Evolutionary conservation across 2,797 vertebrate species (phyloP).

Genomic region (Pipistrellus kuhlii): DNA sequence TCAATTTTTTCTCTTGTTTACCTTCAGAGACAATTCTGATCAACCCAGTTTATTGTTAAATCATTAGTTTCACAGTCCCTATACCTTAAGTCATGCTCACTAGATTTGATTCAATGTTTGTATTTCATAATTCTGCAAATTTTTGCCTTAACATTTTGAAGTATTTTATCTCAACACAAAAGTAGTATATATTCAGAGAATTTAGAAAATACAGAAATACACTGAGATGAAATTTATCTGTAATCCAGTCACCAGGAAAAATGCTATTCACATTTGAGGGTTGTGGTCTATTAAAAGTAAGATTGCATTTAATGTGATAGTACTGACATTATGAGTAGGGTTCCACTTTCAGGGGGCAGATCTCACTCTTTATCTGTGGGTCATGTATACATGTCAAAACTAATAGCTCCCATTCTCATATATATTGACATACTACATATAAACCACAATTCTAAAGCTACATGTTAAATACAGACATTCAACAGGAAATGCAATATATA

Average conservation of each 20-base stretch:
- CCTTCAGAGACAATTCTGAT: not conserved
- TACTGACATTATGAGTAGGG: not conserved
- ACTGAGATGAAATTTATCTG: slow-evolving; percentile 17
- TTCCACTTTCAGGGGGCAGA: not conserved
- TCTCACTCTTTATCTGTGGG: not conserved
- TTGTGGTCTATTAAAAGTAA: not conserved
- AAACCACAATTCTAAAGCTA: not conserved
- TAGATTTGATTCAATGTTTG: not conserved
- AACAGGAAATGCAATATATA: not conserved
- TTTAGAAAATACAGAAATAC: slow-evolving; percentile 36
- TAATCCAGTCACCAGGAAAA: not conserved
- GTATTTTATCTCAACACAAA: slow-evolving; percentile 49
- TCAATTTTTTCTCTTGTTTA: not conserved
- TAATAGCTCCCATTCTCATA: not conserved
- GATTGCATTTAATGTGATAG: not conserved
- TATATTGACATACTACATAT: not conserved
- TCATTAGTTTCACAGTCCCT: not conserved
- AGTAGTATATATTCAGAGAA: not conserved
- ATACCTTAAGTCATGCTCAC: not conserved
- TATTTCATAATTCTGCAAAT: not conserved
- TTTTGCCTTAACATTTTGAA: slow-evolving; percentile 39
- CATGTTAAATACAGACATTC: not conserved
- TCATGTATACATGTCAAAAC: not conserved
- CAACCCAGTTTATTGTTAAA: not conserved
- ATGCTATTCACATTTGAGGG: not conserved